These are phyloP conservation scores for Lamproptera curius DNA, from an alignment of 2,888 invertebrate species.

Conservation along the genomic window DNA sequence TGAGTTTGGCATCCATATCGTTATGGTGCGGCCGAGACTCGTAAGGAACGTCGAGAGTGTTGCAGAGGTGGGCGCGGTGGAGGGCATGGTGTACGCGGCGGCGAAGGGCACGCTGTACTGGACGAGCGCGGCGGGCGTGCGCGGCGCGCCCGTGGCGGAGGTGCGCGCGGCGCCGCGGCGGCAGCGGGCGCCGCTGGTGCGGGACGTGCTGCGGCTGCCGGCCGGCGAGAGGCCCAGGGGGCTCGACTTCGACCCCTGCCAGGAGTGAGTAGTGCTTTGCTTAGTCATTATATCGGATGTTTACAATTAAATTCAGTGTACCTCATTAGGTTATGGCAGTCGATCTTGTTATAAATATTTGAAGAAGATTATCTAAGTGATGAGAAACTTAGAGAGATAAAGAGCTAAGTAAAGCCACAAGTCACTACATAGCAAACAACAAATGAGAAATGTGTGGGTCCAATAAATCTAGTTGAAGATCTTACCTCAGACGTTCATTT, in stretches of 20 bases:
- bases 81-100: slow-evolving; percentile 90
- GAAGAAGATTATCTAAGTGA: no score
- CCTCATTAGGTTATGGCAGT: no score
- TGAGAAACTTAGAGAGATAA: not conserved
- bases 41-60: not conserved
- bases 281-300: no score
- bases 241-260: slow-evolving; percentile 52
- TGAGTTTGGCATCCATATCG: no score
- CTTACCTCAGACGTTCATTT: no score
- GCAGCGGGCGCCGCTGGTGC: slow-evolving; percentile 37
- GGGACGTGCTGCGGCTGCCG: slow-evolving; percentile 81
- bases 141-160: slow-evolving; percentile 33
- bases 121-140: slow-evolving; percentile 84
- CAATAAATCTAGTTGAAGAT: no score
- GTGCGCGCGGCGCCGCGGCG: slow-evolving; percentile 22
- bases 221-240: slow-evolving; percentile 89
- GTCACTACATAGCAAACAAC: no score
- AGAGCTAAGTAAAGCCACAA: no score
- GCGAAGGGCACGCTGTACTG: slow-evolving; percentile 86
- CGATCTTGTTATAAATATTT: no score
- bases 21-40: no score
- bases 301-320: no score
- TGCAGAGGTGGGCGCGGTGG: slow-evolving; percentile 89
- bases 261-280: not conserved
- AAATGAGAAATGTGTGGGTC: no score